Conservation (phyloP, 2,113 vertebrate species). For the Apodemus sylvaticus region DNA sequence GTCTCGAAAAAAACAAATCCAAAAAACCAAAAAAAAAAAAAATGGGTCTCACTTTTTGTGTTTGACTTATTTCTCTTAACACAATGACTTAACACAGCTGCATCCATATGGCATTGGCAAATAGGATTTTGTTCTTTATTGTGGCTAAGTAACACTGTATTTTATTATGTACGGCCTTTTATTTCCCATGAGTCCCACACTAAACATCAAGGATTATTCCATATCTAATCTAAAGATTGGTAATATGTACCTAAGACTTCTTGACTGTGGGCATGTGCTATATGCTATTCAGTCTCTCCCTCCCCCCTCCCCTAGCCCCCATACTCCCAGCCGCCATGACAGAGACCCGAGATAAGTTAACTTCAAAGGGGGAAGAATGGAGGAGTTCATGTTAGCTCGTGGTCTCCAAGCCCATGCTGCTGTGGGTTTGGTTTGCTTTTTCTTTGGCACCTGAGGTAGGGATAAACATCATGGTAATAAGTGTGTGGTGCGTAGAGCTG, state of each 20-base stretch:
- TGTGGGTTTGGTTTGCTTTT: neutral
- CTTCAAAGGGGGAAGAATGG: neutral
- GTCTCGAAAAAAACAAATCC: too few relatives aligned
- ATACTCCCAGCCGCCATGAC: too few relatives aligned
- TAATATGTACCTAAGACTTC: neutral
- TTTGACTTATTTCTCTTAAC: neutral
- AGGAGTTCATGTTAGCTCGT: neutral
- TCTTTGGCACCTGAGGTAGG: neutral
- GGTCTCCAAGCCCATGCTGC: neutral
- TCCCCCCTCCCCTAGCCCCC: too few relatives aligned
- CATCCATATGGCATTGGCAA: neutral
- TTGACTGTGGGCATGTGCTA: neutral
- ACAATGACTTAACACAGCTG: neutral
- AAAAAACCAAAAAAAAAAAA: too few relatives aligned
- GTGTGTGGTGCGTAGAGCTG: neutral
- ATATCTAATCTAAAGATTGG: neutral
- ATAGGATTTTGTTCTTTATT: neutral
- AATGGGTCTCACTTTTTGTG: neutral
- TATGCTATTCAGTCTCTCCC: neutral
- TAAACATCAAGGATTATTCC: neutral
- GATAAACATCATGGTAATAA: neutral
- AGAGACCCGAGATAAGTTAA: neutral
- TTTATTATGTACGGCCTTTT: neutral
- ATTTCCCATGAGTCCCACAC: neutral
- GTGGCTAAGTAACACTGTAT: neutral